These are phyloP conservation scores for Microplitis demolitor DNA, from an alignment of 1,140 invertebrate species.

Conservation along the genomic window DNA sequence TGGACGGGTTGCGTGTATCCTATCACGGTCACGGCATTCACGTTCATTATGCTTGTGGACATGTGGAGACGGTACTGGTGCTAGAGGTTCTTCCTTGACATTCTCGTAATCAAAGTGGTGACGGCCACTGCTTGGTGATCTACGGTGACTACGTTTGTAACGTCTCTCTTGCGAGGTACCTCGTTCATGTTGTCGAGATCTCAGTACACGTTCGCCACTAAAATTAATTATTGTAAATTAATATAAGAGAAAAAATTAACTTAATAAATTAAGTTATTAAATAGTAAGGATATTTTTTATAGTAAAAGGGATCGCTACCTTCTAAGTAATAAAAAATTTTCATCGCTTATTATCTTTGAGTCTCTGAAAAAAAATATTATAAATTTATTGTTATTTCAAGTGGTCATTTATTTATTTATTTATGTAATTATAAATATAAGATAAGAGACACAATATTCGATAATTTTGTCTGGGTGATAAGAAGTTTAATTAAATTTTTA, in stretches of 20 bases:
- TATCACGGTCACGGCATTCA: conserved; percentile 58
- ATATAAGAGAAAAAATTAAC: conserved; percentile 6
- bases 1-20: conserved; percentile 57
- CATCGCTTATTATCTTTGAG: too few species aligned
- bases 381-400: background rate
- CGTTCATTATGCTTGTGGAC: conserved; percentile 55
- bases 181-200: conserved; percentile 66
- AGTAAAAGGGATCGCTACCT: too few species aligned
- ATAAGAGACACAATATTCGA: too few species aligned
- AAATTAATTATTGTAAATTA: conserved; percentile 32
- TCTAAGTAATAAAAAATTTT: too few species aligned
- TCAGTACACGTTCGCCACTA: conserved; percentile 66
- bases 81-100: conserved; percentile 17
- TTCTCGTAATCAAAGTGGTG: conserved; percentile 55
- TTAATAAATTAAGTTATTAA: background rate
- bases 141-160: conserved; percentile 67
- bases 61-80: conserved; percentile 39
- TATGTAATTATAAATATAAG: too few species aligned
- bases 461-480: too few species aligned
- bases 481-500: too few species aligned
- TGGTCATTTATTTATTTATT: too few species aligned
- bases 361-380: background rate
- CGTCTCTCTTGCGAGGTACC: conserved; percentile 67
- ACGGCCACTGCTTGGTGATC: conserved; percentile 65
- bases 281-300: background rate